Percentiles rank a stretch among this genome's conserved stretches.
Conservation (phyloP, 2,113 vertebrate species). For the Calidris pygmaea region DNA sequence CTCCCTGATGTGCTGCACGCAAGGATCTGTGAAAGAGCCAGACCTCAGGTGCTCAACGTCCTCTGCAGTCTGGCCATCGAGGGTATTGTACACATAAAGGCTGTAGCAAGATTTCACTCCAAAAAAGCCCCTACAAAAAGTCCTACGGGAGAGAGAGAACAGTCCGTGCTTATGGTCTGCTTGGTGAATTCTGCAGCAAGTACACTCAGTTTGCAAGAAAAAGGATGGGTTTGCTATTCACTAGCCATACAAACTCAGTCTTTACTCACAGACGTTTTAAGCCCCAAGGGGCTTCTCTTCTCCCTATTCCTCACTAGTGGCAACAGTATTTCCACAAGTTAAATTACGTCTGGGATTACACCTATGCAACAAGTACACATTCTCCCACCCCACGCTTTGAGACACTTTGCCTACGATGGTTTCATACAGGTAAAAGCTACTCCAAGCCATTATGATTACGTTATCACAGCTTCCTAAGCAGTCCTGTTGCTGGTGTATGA, state of each 20-base stretch:
- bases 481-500: background rate
- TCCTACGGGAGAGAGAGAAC: background rate
- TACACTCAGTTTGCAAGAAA: background rate
- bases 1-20: background rate
- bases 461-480: background rate
- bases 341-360: background rate
- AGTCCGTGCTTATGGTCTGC: background rate
- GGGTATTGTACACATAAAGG: background rate
- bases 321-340: background rate
- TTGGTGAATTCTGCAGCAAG: background rate
- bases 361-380: background rate
- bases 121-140: background rate
- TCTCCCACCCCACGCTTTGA: background rate
- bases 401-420: background rate
- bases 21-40: background rate
- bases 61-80: background rate
- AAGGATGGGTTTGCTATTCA: background rate
- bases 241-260: background rate
- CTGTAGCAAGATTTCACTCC: background rate
- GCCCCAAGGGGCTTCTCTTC: background rate
- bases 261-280: background rate
- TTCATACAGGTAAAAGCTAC: background rate
- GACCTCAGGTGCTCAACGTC: background rate
- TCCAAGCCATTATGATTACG: background rate
- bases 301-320: background rate